These are phyloP conservation scores for Salpingus planirostris DNA, from an alignment of 2,888 invertebrate species.

Conservation along the genomic window DNA sequence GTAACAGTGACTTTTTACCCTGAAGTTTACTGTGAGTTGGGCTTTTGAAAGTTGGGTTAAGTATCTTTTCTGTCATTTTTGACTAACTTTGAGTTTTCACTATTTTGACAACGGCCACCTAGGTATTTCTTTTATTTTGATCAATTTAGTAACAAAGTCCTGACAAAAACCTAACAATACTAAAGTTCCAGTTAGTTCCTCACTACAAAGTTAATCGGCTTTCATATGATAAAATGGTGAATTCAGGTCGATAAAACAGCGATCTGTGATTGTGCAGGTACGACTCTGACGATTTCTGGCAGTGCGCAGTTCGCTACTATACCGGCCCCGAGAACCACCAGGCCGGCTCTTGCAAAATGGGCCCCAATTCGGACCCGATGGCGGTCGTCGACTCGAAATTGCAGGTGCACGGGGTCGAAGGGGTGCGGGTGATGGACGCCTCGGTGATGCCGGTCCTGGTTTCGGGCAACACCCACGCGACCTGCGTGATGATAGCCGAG, in stretches of 20 bases:
- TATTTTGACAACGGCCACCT: background rate
- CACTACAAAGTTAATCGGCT: too few species aligned
- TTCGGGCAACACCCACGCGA: conserved; percentile 40
- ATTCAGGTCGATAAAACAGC: background rate
- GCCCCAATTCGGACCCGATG: conserved; percentile 57
- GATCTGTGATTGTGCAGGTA: conserved; percentile 24
- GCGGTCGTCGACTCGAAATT: conserved; percentile 67
- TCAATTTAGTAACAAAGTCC: too few species aligned
- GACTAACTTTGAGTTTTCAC: too few species aligned
- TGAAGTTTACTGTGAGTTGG: too few species aligned
- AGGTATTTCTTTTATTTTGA: background rate
- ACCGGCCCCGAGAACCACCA: conserved; percentile 80
- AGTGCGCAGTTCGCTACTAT: conserved; percentile 58
- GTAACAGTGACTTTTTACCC: too few species aligned
- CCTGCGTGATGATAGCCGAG: conserved; percentile 40
- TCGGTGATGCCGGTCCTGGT: conserved; percentile 38
- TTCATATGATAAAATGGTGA: too few species aligned
- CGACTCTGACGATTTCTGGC: conserved; percentile 64
- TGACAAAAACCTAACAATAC: too few species aligned
- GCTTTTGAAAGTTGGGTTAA: too few species aligned
- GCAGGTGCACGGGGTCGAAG: conserved; percentile 53
- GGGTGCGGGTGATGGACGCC: conserved; percentile 46
- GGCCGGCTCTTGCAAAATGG: conserved; percentile 78
- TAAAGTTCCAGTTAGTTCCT: too few species aligned
- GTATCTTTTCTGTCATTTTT: too few species aligned